phyloP scores from a whole-genome alignment of 2,797 vertebrate species.

The Molothrus aeneus region DNA sequence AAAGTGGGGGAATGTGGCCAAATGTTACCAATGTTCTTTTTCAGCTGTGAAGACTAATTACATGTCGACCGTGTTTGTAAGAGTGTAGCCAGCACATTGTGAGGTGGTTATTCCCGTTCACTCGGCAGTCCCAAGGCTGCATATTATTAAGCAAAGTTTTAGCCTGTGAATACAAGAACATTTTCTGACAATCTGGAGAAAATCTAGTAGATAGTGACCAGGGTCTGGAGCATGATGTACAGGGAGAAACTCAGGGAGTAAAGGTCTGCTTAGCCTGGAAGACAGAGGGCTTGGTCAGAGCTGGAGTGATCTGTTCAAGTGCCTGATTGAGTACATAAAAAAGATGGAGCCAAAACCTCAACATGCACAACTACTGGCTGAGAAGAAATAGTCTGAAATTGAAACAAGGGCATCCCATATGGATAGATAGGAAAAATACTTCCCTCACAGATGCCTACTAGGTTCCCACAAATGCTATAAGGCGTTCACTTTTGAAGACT shows the following conservation, averaged over 20 bases:
- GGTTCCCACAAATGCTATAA: neutral
- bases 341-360: neutral
- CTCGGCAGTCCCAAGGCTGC: neutral
- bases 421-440: neutral
- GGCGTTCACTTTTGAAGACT: neutral
- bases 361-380: neutral
- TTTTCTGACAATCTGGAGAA: neutral
- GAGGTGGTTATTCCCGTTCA: neutral
- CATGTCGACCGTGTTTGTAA: neutral
- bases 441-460: neutral
- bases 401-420: neutral
- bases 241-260: neutral
- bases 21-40: fast-evolving
- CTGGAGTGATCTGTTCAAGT: neutral
- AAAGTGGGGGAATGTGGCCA: neutral
- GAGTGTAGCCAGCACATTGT: neutral
- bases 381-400: neutral
- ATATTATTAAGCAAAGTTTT: neutral
- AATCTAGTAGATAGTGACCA: neutral
- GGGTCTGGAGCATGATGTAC: neutral
- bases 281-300: neutral
- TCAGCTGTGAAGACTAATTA: neutral
- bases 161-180: neutral
- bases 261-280: neutral
- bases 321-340: neutral